These are phyloP conservation scores for Helicolenus hilgendorfi DNA, from an alignment of 2,797 vertebrate genomes.

Conservation along the genomic window DNA sequence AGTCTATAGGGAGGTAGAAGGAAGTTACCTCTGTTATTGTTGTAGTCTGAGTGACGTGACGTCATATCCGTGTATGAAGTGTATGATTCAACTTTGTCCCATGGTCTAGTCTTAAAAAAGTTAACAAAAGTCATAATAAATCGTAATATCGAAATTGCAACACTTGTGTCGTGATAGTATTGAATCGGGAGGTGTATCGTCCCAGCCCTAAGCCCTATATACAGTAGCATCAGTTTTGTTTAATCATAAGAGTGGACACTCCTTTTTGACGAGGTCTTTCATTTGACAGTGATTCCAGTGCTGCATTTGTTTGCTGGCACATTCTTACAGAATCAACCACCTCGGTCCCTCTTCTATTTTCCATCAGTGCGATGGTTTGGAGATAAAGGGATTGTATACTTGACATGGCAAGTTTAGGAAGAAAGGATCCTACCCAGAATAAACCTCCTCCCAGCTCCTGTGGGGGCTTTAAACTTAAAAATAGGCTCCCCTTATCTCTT, in stretches of 20 bases:
- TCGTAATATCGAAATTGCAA: no score
- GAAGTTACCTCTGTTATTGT: no score
- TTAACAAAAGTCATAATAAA: no score
- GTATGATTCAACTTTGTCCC: no score
- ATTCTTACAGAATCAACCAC: conserved; percentile 13
- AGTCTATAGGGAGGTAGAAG: no score
- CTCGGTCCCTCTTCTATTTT: conserved; percentile 13
- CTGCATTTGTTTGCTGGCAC: not conserved
- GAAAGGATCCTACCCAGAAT: conserved; percentile 38
- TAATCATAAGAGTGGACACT: not conserved
- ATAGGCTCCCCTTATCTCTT: conserved; percentile 60
- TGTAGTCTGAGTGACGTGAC: no score
- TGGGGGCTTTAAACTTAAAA: conserved; percentile 67
- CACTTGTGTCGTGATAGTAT: no score
- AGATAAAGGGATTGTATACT: conserved; percentile 55
- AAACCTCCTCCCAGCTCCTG: conserved; percentile 39
- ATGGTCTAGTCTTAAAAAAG: no score
- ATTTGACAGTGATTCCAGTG: not conserved
- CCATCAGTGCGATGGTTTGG: conserved; percentile 29
- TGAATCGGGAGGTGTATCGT: no score
- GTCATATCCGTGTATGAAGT: no score
- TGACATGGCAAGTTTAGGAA: conserved; percentile 48
- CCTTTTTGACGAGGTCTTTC: not conserved
- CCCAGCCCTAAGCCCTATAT: no score
- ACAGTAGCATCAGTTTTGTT: not conserved